Evolutionary conservation across 2,888 invertebrate species (phyloP), one percentile per base, ranked within the genome.

Genomic region (Drosophila greeni): DNA sequence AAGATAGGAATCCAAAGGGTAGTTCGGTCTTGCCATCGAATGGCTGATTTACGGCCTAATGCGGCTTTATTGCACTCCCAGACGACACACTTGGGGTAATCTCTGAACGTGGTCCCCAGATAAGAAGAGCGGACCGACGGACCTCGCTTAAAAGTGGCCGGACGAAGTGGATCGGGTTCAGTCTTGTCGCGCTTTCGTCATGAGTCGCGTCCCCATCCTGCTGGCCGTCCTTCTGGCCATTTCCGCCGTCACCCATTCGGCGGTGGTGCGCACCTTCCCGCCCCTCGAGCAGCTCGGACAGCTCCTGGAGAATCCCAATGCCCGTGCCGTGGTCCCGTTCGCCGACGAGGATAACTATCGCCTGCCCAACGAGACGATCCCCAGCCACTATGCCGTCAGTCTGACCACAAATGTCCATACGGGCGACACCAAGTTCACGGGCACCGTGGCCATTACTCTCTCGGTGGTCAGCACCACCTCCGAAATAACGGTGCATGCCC

Each of bases 281-380:
- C 78, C 81, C 1, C 54, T 80, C 23, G 82, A 77, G 42, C 56
- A 65, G 9, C 31, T 69, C 31, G 45, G 45, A 14, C 62, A 65
- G 16, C 24, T 47, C 14, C 33, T 75, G 4, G 82, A 79, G 52
- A 61, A 74, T 59, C 79, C 83, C 11, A 79, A 56, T 31, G 33
- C 29, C 6, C 76, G 83, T 2, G 18, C 40, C 8, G 24, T 49
- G 3, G 20, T 39, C 2, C 48, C 69, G 23, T 70, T 68, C 40
- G 82, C 72, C 31, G 62, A 79, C 11, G 69, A 70, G 20, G 45
- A 42, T 0, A 83, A 75, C 42, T 92, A 92, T 84, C 89, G 91
- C 0, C 87, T 93, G 11, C 92, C 93, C 0, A 87, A 86, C 4
- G 88, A 90, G 68, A 89, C 92, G 52, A 82, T 80, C 1, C 92